Evolutionary conservation across 2,888 invertebrate genomes (phyloP), one percentile per base, ranked within the genome.

Genomic region (Rhopalosiphum nymphaeae): DNA sequence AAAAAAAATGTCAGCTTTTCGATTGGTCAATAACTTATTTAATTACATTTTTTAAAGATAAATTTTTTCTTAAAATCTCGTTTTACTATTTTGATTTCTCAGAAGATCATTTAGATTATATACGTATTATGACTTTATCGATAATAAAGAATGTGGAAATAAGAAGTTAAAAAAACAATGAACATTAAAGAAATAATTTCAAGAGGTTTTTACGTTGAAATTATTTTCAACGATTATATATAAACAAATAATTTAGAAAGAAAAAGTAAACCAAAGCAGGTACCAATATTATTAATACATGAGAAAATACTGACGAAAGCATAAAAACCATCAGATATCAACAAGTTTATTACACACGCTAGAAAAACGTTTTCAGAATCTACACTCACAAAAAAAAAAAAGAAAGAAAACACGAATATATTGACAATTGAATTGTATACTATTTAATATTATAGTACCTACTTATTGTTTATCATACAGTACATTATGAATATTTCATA

Each of bases 271-370:
- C n/a, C 46, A 53, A 49, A 91, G 36, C n/a, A 21, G 13, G 49
- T 21, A 84, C 16, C 11, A 13, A 46, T 84, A 56, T 53, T 13
- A 21, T 29, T 91, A 44, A 36, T 85, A 85, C 44, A 44, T 4
- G 91, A 11, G 25, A 86, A 86, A 29, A 21, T 26, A 56, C 42
- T 91, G 86, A 25, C 46, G 29, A 57, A 85, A 91, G 42, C 25
- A 46, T 57, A 57, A 44, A 84, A 91, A 49, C 36, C 84, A 85
- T 85, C 29, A 44, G 36, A 84, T 85, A 86, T 91, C 85, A 91
- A 91, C 91, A 85, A 86, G 56, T 85, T 91, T 85, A 84, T 84
- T 88, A 56, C 36, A n/a, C 11, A 44, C 42, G n/a, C 85, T 11
- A 44, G 44, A 42, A 85, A 91, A 91, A 85, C 56, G 29, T 57